Evolutionary conservation across 2,797 vertebrate species (phyloP).

Genomic region (Gambelia wislizenii): DNA sequence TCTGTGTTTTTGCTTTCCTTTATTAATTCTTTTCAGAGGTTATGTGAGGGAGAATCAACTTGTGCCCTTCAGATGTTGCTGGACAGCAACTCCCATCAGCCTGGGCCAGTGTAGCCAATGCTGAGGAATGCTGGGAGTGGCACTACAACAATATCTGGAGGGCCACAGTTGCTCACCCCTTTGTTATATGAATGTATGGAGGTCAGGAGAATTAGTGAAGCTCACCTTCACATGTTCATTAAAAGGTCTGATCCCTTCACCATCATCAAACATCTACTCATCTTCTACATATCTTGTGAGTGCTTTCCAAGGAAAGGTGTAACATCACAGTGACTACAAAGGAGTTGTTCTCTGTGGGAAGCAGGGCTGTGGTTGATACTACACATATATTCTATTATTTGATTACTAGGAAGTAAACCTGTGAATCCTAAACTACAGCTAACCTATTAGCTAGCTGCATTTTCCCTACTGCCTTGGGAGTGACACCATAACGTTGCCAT

Average conservation of each 20-base stretch:
- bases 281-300: background rate
- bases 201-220: background rate
- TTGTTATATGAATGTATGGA: background rate
- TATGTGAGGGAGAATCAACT: background rate
- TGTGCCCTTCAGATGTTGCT: too few relatives aligned
- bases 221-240: background rate
- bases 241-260: background rate
- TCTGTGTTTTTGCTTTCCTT: background rate
- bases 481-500: slow-evolving; percentile 58
- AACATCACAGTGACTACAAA: background rate
- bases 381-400: background rate
- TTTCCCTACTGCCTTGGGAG: slow-evolving; percentile 22
- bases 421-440: background rate
- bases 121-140: too few relatives aligned
- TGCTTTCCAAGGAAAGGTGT: background rate
- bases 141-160: too few relatives aligned
- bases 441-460: background rate
- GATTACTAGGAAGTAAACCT: background rate
- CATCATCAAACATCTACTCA: too few relatives aligned
- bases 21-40: background rate
- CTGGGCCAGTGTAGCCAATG: too few relatives aligned
- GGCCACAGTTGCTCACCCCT: too few relatives aligned
- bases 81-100: too few relatives aligned
- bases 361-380: background rate
- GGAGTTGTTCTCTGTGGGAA: background rate